Base-by-base conservation (phyloP, 2,113 vertebrate species). In the Egretta garzetta region DNA sequence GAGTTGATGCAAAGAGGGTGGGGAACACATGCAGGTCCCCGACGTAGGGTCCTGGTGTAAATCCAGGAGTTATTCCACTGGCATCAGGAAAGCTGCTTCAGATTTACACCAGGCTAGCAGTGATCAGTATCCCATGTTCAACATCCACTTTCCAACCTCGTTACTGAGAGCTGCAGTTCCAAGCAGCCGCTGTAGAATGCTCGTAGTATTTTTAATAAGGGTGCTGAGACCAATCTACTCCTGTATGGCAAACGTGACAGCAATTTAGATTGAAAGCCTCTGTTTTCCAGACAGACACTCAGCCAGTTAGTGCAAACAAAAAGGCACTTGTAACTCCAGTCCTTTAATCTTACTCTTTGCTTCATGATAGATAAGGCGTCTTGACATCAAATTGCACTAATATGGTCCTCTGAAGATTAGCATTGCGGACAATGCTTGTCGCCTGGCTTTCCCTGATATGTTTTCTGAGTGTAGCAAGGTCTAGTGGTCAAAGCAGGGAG, bases 321-420 rank as follows among this genome's bases (percentile, higher is more conserved):
- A 95, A 97, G 86, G 90, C 95, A 94, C 97, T 97, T 97, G 90
- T 96, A 96, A 53, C 94, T 97, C 76, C 86, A 68, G 83, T 95
- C 91, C 95, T 97, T 96, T 96, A 86, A 96, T 97, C 93, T 96
- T 37, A 60, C 83, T 95, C 90, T 79, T 93, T 96, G 96, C 95
- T 75, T 68, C 68, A 26, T 23, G 70, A 64, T 64, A 96, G 95
- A 96, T 97, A 97, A 96, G 96, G 91, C 58, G 18, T 74, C 77
- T 83, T 64, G 93, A 96, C 97, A 97, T 75, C 91, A 79, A 86
- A 95, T 94, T 92, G 95, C 86, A 62, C 88, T 96, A 96, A 96
- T 95, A 4, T 89, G 97, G 80, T 60, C 13, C 91, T 96, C 82
- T 96, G 90, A 84, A 97, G 96, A 95, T 96, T 96, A 96, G 91